phyloP scores from a whole-genome alignment of 2,888 invertebrate species.

The Orthonevra nobilis region DNA sequence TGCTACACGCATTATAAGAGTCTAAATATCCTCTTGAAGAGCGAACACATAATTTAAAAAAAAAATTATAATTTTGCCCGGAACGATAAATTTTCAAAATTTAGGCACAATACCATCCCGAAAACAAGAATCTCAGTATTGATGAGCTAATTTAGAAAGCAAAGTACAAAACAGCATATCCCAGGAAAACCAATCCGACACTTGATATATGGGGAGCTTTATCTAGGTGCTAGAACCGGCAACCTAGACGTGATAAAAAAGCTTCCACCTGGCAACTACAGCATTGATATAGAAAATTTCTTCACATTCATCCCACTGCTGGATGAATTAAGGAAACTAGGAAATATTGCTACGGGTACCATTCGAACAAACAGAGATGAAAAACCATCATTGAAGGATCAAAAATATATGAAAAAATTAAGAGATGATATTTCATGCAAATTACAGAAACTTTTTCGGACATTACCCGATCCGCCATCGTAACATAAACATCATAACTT shows the following conservation, averaged over 20 bases:
- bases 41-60: no score
- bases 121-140: no score
- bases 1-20: no score
- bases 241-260: not conserved
- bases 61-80: no score
- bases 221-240: not conserved
- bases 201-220: not conserved
- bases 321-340: slow-evolving; percentile 13
- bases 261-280: slow-evolving; percentile 9
- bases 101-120: no score
- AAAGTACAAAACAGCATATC: no score
- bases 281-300: not conserved
- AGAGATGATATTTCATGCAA: not conserved
- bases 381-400: not conserved
- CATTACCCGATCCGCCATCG: not conserved
- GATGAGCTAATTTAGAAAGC: no score
- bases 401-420: slow-evolving; percentile 21
- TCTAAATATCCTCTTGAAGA: no score
- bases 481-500: no score
- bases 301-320: slow-evolving; percentile 14
- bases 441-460: not conserved
- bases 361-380: slow-evolving; percentile 3
- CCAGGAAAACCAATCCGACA: no score
- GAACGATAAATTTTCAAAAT: no score
- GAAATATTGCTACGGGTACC: slow-evolving; percentile 4